A percentile compares a stretch with the other conserved stretches of the same genome.
Conservation (phyloP, 2,113 vertebrate genomes). For the Eptesicus fuscus region DNA sequence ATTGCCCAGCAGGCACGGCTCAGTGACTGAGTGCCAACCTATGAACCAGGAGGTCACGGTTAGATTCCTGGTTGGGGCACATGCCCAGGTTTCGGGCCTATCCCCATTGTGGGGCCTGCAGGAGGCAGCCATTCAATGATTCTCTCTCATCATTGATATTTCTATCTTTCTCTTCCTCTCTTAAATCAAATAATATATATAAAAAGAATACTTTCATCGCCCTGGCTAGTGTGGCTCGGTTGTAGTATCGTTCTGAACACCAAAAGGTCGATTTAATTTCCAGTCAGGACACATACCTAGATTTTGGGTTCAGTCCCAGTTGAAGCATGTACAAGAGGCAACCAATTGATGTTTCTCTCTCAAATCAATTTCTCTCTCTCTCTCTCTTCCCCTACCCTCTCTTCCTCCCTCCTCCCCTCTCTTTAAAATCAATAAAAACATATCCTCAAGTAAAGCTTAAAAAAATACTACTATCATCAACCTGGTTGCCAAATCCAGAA, state of each 20-base stretch:
- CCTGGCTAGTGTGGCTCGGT: too few relatives aligned
- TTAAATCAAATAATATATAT: background rate
- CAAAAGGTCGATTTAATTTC: too few relatives aligned
- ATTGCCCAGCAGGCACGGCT: background rate
- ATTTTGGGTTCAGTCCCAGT: too few relatives aligned
- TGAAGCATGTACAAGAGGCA: too few relatives aligned
- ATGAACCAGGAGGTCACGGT: background rate
- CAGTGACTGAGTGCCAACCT: background rate
- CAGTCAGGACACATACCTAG: too few relatives aligned
- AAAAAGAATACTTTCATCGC: too few relatives aligned
- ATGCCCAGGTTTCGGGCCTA: background rate
- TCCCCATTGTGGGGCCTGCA: background rate
- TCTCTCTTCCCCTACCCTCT: too few relatives aligned
- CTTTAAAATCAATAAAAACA: background rate
- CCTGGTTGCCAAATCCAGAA: background rate
- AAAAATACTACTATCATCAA: background rate
- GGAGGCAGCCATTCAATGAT: background rate
- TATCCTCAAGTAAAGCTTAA: background rate
- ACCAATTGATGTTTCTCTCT: too few relatives aligned
- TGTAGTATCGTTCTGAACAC: too few relatives aligned
- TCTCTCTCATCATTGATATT: background rate
- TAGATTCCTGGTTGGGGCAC: background rate
- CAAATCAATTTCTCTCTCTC: too few relatives aligned
- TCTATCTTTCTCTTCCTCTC: background rate
- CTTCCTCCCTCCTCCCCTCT: too few relatives aligned